These are phyloP conservation scores for Leptura quadrifasciata DNA, from an alignment of 2,888 invertebrate species.

Conservation along the genomic window DNA sequence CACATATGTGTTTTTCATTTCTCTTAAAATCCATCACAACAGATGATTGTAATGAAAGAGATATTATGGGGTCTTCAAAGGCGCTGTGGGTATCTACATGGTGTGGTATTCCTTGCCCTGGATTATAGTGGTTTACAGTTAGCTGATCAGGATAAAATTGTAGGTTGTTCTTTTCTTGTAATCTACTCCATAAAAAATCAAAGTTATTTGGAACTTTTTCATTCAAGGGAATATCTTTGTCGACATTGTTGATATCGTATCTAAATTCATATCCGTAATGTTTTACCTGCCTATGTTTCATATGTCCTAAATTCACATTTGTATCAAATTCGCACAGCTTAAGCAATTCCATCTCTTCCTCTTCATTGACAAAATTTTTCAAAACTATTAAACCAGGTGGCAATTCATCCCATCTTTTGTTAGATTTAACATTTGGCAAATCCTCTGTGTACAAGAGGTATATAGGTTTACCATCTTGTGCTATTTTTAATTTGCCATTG, in stretches of 20 bases:
- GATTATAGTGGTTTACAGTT: constrained; percentile 88
- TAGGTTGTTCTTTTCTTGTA: constrained; percentile 72
- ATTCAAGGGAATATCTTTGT: constrained; percentile 80
- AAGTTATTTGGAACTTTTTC: constrained; percentile 84
- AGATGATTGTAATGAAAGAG: constrained; percentile 88
- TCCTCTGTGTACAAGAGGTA: constrained; percentile 81
- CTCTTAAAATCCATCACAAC: constrained; percentile 93
- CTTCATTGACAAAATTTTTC: constrained; percentile 81
- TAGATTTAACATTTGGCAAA: constrained; percentile 57
- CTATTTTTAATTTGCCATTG: constrained; percentile 78
- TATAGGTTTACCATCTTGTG: constrained; percentile 78
- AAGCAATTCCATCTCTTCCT: constrained; percentile 81
- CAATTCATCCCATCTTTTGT: constrained; percentile 69
- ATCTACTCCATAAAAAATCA: constrained; percentile 78
- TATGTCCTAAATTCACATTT: constrained; percentile 68
- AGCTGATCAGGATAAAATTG: constrained; percentile 84
- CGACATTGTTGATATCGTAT: constrained; percentile 91
- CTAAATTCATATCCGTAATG: constrained; percentile 95
- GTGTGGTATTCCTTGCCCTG: constrained; percentile 95
- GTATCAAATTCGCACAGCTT: constrained; percentile 76
- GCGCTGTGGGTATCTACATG: constrained; percentile 97
- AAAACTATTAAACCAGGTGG: constrained; percentile 85
- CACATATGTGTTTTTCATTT: constrained; percentile 77
- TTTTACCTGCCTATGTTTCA: constrained; percentile 90
- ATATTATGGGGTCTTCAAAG: constrained; percentile 91